Conservation (phyloP, 1,140 invertebrate genomes). For the Dendrolimus kikuchii region DNA sequence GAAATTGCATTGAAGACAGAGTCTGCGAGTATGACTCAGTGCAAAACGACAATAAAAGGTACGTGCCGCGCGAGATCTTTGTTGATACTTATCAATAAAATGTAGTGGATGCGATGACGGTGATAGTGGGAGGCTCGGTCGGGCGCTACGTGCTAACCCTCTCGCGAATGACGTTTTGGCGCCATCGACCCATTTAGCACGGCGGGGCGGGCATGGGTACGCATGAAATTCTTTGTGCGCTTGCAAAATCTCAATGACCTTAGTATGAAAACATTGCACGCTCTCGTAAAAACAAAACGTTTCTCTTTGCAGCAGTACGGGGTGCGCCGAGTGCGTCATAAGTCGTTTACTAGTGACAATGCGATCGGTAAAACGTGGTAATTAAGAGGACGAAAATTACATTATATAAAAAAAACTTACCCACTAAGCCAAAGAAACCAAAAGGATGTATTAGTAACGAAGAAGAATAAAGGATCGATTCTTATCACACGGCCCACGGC, state of each 20-base stretch:
- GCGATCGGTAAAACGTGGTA: constrained; percentile 49
- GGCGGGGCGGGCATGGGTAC: constrained; percentile 47
- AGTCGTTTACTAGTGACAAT: constrained; percentile 63
- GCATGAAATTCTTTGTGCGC: constrained; percentile 51
- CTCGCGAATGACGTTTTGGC: constrained; percentile 60
- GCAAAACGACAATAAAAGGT: constrained; percentile 26
- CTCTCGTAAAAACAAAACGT: constrained; percentile 34
- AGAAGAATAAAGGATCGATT: constrained; percentile 59
- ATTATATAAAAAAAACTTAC: constrained; percentile 36
- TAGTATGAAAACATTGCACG: constrained; percentile 40
- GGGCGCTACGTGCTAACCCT: constrained; percentile 26
- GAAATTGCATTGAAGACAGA: constrained; percentile 55
- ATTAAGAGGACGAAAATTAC: constrained; percentile 45
- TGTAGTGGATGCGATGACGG: constrained; percentile 6
- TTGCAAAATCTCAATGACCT: constrained; percentile 47
- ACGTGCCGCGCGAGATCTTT: constrained; percentile 18
- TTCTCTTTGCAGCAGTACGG: constrained; percentile 58
- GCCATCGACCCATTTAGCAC: constrained; percentile 68
- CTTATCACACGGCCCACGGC: constrained; percentile 61
- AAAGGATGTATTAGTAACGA: constrained; percentile 62
- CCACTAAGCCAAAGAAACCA: constrained; percentile 62
- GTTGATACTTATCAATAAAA: constrained; percentile 19
- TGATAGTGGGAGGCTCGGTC: constrained; percentile 9
- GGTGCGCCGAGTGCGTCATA: constrained; percentile 65
- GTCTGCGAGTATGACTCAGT: constrained; percentile 36